Evolutionary conservation across 2,113 vertebrate genomes (phyloP), one percentile per base, ranked within the genome.

Genomic region (Cettia cetti): DNA sequence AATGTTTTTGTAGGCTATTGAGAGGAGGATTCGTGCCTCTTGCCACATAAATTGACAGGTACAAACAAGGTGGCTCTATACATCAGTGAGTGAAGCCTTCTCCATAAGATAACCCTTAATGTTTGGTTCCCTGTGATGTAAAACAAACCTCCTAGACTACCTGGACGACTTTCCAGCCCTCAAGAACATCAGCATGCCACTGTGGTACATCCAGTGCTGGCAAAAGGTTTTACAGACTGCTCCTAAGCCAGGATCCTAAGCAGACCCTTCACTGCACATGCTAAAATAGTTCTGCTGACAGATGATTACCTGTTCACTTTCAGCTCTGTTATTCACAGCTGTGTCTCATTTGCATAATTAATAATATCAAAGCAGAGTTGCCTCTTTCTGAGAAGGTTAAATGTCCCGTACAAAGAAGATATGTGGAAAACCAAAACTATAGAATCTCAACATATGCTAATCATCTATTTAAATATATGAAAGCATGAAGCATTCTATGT

Each of bases 221-320:
- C 14, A 78, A 18, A 0, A 0, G 5, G 1, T 40, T 72, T 21
- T 50, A 28, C 6, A 63, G 39, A 13, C 4, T 39, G 4, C 7
- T 71, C 19, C 7, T 39, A 60, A 69, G 8, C 39, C 39, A 19
- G 6, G 15, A 39, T 60, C 6, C 5, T 21, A 30, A 40, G 27
- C 7, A 90, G 30, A 42, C 21, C 11, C 40, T 59, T 68, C 7
- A 24, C 9, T 66, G 39, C 11, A 49, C 5, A 3, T 61, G 31
- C 10, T 56, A 35, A 66, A 90, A 42, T 35, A 79, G 17, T 24
- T 61, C 27, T 83, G 30, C 19, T 78, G 13, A 47, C 45, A 47
- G 21, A 10, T 47, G 45, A 45, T 37, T 5, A 4, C 23, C 7
- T 1, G 1, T 26, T 47, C 19, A 6, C 28, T 75, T 78, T 44